Evolutionary conservation across 2,888 invertebrate genomes (phyloP), one percentile per base, ranked within the genome.

Genomic region (Brachypterus glaber): DNA sequence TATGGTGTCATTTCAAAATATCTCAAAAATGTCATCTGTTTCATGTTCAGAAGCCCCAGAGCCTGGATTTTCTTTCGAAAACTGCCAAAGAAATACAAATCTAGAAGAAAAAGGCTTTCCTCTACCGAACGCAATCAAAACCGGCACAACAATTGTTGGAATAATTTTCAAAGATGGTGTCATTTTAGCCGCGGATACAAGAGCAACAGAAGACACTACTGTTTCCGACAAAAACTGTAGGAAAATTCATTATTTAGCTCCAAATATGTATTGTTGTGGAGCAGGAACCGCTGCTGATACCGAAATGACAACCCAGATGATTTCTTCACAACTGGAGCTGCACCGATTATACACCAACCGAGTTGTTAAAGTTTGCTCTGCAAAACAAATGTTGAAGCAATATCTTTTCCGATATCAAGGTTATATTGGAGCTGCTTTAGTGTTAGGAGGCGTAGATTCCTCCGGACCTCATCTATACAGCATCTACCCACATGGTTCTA

Each of bases 211-310:
- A 60, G 93, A 89, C 45, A 86, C 87, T 3, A 87, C 96, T 49
- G 90, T 99, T 7, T 88, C 96, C 1, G 96, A 97, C 63, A 98
- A 98, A 66, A 89, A 95, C 61, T 95, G 95, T 60, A 70, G 78
- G 42, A 98, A 98, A 67, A 95, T 98, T 49, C 97, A 91, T 64
- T 88, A 79, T 55, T 67, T 91, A 49, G 85, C 89, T 5, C 72
- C 79, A 18, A 88, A 89, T 55, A 89, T 90, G 77, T 91, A 89
- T 64, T 96, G 95, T 57, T 96, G 95, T 60, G 97, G 97, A 43
- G 98, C 97, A 39, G 98, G 98, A 39, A 98, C 97, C 37, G 96
- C 98, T 14, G 98, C 98, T 1, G 98, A 99, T 60, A 92, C 96
- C 2, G 89, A 92, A 64, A 88, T 86, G 82, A 91, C 91, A 4